These are phyloP conservation scores for Redunca redunca DNA, from an alignment of 2,113 vertebrate species.

Conservation along the genomic window DNA sequence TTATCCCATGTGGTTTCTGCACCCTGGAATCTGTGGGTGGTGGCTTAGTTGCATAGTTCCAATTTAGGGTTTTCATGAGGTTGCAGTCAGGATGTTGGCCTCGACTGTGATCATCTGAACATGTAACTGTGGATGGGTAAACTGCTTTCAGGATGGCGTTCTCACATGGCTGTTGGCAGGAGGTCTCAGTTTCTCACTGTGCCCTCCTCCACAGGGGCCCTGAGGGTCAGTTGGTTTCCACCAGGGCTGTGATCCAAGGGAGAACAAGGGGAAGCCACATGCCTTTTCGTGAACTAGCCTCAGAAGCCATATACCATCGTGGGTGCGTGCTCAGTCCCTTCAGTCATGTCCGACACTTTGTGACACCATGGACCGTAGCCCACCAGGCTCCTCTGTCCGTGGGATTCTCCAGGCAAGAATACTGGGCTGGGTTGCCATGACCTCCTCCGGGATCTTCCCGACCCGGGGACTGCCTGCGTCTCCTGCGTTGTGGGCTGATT, in stretches of 20 bases:
- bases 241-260: background rate
- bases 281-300: background rate
- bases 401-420: background rate
- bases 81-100: background rate
- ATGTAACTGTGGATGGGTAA: background rate
- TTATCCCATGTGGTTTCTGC: background rate
- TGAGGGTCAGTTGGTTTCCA: background rate
- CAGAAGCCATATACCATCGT: background rate
- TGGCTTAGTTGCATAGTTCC: background rate
- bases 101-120: background rate
- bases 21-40: background rate
- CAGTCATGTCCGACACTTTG: background rate
- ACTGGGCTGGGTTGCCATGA: background rate
- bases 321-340: accelerated
- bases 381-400: background rate
- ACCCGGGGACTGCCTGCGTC: accelerated
- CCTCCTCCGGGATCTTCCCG: background rate
- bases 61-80: background rate
- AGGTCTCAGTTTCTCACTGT: background rate
- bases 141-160: background rate
- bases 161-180: background rate
- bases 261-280: background rate
- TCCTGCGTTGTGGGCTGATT: background rate
- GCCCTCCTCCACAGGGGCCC: background rate
- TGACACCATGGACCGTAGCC: background rate